Evolutionary conservation across 1,140 invertebrate species (phyloP).

Genomic region (Calycopis cecrops): DNA sequence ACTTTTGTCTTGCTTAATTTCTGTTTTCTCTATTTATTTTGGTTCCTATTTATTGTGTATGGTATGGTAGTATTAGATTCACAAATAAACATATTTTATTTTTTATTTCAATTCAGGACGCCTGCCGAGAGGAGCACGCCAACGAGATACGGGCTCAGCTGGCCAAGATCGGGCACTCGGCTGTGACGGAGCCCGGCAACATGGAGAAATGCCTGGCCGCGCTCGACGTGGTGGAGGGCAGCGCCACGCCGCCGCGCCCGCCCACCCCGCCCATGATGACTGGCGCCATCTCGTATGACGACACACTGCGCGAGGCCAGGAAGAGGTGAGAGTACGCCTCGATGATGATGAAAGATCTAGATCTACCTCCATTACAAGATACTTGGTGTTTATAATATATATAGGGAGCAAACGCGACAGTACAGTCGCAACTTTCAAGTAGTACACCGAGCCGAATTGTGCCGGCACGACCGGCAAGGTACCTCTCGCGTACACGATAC

Average conservation of each 20-base stretch:
- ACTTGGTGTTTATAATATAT: no score
- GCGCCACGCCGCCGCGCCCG: slow-evolving; percentile 40
- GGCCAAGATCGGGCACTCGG: slow-evolving; percentile 53
- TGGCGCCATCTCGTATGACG: slow-evolving; percentile 52
- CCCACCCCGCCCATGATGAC: slow-evolving; percentile 47
- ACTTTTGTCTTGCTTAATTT: no score
- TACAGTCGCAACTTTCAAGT: no score
- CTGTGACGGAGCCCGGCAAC: slow-evolving; percentile 57
- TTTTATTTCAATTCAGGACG: slow-evolving; percentile 31
- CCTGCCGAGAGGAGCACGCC: slow-evolving; percentile 49
- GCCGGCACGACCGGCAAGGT: no score
- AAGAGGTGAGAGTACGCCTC: slow-evolving; percentile 32
- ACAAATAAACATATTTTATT: not conserved
- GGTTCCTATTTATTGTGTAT: no score
- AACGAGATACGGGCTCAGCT: slow-evolving; percentile 45
- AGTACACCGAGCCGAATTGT: no score
- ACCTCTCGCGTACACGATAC: no score
- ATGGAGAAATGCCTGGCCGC: slow-evolving; percentile 69
- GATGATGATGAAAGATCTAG: not conserved
- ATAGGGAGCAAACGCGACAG: no score
- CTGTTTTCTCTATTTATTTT: no score
- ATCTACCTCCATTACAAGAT: no score
- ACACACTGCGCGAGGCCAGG: slow-evolving; percentile 36
- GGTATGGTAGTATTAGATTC: no score
- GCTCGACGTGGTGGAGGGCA: slow-evolving; percentile 60